Percentiles rank a stretch among this genome's conserved stretches.
Conservation (phyloP, 1,140 invertebrate species). For the Ectropis grisescens region DNA sequence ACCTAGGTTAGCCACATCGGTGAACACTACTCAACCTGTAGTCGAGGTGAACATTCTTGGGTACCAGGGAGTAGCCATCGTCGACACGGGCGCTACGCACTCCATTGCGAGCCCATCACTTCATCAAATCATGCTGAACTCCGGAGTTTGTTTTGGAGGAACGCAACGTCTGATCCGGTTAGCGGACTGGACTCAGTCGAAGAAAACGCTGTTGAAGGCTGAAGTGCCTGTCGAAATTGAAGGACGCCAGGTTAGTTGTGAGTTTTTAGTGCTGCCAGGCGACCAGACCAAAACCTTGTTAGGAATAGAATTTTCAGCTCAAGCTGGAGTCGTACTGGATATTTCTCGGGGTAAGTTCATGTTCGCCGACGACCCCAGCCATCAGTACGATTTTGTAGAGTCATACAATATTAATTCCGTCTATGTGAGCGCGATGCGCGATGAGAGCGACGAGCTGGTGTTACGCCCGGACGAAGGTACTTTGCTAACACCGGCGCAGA, state of each 20-base stretch:
- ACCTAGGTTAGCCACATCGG: too few species aligned
- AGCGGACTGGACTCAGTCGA: slow-evolving; percentile 6
- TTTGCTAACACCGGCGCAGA: too few species aligned
- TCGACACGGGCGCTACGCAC: slow-evolving; percentile 10
- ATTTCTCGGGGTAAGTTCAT: neutral
- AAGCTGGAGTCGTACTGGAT: neutral
- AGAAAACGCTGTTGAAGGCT: neutral
- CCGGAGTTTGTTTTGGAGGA: slow-evolving; percentile 1
- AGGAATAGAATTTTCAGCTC: neutral
- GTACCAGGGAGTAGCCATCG: slow-evolving; percentile 1
- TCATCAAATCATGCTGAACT: slow-evolving; percentile 1
- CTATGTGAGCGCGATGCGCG: too few species aligned
- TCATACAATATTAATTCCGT: too few species aligned
- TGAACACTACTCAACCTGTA: neutral
- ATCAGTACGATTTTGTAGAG: too few species aligned
- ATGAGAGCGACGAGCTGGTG: too few species aligned
- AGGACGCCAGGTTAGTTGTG: neutral
- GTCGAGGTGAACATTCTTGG: neutral
- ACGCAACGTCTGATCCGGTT: slow-evolving; percentile 1
- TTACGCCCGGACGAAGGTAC: too few species aligned
- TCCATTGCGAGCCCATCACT: slow-evolving; percentile 6
- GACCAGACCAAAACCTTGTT: neutral
- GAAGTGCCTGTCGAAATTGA: neutral
- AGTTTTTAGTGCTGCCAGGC: neutral
- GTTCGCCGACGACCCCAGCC: neutral